Evolutionary conservation across 2,888 invertebrate genomes (phyloP).

Genomic region (Glyphotaelius pellucidus): DNA sequence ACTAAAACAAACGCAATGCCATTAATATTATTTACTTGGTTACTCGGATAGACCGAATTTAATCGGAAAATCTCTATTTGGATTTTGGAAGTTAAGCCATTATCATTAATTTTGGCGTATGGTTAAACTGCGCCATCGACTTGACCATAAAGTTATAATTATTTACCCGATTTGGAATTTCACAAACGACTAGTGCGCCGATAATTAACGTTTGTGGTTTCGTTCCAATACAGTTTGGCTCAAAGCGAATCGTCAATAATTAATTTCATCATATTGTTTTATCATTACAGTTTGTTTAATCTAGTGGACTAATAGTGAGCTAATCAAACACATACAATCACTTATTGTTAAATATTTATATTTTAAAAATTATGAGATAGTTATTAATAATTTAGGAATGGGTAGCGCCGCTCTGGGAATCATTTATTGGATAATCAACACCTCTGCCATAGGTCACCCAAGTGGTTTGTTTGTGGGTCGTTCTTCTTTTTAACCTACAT

Average conservation of each 20-base stretch:
- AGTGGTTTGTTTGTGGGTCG: too few species aligned
- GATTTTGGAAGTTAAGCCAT: not conserved
- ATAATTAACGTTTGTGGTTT: constrained; percentile 28
- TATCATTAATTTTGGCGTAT: not conserved
- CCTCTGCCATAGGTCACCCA: too few species aligned
- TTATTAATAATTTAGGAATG: too few species aligned
- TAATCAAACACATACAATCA: not conserved
- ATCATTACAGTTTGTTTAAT: not conserved
- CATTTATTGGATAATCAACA: too few species aligned
- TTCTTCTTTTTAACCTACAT: too few species aligned
- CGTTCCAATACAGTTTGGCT: not conserved
- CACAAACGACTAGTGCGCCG: not conserved
- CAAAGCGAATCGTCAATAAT: constrained; percentile 1
- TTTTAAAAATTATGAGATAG: not conserved
- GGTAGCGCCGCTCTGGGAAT: too few species aligned
- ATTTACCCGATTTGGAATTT: not conserved
- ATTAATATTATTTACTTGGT: not conserved
- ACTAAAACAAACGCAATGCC: not conserved
- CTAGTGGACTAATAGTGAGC: not conserved
- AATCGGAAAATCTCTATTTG: constrained; percentile 9
- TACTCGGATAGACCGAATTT: not conserved
- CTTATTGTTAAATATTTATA: not conserved
- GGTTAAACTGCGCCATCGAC: not conserved
- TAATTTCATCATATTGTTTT: not conserved
- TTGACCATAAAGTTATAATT: not conserved